Evolutionary conservation across 2,888 invertebrate species (phyloP), one percentile per base, ranked within the genome.

Genomic region (Phania funesta): DNA sequence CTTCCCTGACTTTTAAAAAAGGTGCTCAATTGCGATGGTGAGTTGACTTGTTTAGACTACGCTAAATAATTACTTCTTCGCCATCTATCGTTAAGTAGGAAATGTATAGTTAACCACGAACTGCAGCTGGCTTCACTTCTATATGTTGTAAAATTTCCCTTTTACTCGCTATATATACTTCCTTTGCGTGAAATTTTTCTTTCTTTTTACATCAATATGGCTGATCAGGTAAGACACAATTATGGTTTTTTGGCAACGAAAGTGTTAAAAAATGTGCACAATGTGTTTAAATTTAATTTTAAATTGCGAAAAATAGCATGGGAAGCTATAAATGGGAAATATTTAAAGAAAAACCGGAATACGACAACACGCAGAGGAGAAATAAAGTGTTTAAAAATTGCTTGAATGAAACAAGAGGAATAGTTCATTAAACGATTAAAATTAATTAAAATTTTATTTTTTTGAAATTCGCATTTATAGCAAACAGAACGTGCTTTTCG

Each of bases 401-500:
- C 11, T 22, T 46, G 2, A 20, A 11, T 20, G 1, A 8, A 46
- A 46, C 1, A 2, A 20, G 11, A 3, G 3, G 6, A 7, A 48
- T 11, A 13, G 3, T 48, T 22, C 7, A 35, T 35, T 35, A 2
- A 35, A 35, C 9, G 9, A 7, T 35, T 44, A 16, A 44, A 44
- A 16, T 44, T 44, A 6, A 16, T 9, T 2, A 16, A 38, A 38
- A 16, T 44, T 44, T 16, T 44, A n/a, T 41, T 1, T 44, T 44
- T 44, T 44, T 44, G 41, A 24, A 60, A 26, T 60, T 38, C 3
- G 18, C 22, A 35, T n/a, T 7, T 50, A 90, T 95, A 95, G 87
- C 95, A 99, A 98, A 98, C 94, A 87, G 99, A 99, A 93, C 95
- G 96, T 92, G 95, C 99, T 88, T 99, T 97, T 92, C 98, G 99